phyloP scores from a whole-genome alignment of 2,113 vertebrate genomes.

The Struthidea cinerea region DNA sequence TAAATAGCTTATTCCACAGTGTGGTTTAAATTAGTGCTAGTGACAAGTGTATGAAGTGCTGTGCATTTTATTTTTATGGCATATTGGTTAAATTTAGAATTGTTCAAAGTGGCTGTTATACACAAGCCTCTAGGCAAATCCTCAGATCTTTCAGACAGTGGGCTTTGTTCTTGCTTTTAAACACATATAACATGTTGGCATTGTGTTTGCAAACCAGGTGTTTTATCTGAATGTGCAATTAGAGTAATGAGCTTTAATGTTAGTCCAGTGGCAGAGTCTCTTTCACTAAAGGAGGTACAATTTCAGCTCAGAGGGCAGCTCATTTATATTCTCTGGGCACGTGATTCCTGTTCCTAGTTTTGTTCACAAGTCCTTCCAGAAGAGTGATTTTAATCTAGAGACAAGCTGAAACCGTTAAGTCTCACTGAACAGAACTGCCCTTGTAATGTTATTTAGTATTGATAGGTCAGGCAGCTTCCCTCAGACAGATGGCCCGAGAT shows the following conservation, averaged over 20 bases:
- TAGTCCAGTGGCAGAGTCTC: neutral
- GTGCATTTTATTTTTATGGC: constrained; percentile 14
- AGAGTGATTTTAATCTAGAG: constrained; percentile 8
- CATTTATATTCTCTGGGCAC: neutral
- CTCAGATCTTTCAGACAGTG: constrained; percentile 8
- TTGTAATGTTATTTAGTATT: neutral
- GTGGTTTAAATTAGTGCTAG: constrained; percentile 41
- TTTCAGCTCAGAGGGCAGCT: fast-evolving
- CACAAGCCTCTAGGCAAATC: neutral
- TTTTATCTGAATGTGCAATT: neutral
- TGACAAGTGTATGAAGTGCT: constrained; percentile 39
- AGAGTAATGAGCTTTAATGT: neutral
- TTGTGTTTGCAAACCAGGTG: neutral
- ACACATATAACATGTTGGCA: neutral
- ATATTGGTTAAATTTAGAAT: constrained; percentile 52
- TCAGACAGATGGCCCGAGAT: constrained; percentile 18
- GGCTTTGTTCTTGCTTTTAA: neutral
- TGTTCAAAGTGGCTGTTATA: constrained; percentile 46
- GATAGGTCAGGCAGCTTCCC: neutral
- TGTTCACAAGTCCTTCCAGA: neutral
- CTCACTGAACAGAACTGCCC: neutral
- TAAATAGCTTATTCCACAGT: constrained; percentile 56
- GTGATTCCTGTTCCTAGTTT: neutral
- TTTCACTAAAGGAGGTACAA: neutral
- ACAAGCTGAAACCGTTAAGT: neutral